Base-by-base conservation (phyloP, 2,888 invertebrate species). In the Empis livida region DNA sequence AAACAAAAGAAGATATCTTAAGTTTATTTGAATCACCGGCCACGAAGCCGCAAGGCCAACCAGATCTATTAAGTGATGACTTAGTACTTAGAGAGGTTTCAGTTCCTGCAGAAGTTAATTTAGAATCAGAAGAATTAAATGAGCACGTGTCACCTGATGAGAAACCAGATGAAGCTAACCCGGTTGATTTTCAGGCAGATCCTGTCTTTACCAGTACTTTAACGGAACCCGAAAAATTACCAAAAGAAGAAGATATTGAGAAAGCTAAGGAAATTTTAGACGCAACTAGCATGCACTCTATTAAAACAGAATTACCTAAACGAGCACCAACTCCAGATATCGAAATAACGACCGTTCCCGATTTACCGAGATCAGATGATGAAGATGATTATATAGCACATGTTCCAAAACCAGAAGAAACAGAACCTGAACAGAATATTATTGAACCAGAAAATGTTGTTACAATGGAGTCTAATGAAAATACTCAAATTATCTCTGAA, bases 21-120 rank as follows among this genome's bases (percentile, higher is more conserved):
- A 79, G 78, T 59, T 62, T 79, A 41, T 79, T 78, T 53, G 60
- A 63, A 42, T 15, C 17, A 38, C 64, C 66, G 6, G 48, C 60
- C 6, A 58, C 55, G 43, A 56, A 61, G 10, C 53, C 51, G 50
- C 56, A 56, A 37, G 54, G 71, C 64, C 75, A 74, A 53, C 65
- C 62, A 6, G 79, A 79, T 61, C 72, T 79, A 50, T 62, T 79
- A 31, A 76, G 76, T 50, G 78, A 77, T 51, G 78, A 79, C 54
- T 67, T 77, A 10, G 57, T 57, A 2, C 55, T 65, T 11, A 48
- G 14, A 44, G 39, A 20, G 38, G 37, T 45, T 37, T 46, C 48
- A 39, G 44, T 42, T 3, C 43, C 30, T 3, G 41, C 44, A 16
- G 43, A 37, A 11, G 9, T 35, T 10, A 20, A 11, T 15, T 5